A percentile compares a stretch with the other conserved stretches of the same genome.
Conservation (phyloP, 1,140 invertebrate genomes). For the Acromyrmex echinatior region DNA sequence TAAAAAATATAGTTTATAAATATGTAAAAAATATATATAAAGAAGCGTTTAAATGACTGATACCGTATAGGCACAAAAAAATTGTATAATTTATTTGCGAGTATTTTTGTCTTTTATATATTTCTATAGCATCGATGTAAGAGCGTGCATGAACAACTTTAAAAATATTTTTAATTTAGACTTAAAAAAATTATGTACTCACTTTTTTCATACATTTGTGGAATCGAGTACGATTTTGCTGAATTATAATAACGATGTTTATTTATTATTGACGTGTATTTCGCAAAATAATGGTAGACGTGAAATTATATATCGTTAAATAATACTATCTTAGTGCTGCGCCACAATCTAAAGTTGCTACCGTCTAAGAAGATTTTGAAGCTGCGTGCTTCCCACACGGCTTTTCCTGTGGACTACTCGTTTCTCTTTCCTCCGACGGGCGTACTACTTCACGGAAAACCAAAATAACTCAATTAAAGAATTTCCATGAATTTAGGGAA, state of each 20-base stretch:
- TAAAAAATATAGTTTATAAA: background rate
- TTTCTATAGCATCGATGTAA: background rate
- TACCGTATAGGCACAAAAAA: background rate
- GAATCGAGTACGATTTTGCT: background rate
- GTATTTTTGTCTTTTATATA: background rate
- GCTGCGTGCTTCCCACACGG: slow-evolving; percentile 82
- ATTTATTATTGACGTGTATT: background rate
- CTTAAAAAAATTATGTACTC: background rate
- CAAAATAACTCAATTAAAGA: slow-evolving; percentile 87
- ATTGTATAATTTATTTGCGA: background rate
- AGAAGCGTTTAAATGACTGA: background rate
- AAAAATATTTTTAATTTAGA: background rate
- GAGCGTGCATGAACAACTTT: background rate
- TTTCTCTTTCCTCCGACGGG: slow-evolving; percentile 27
- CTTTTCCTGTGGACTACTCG: slow-evolving; percentile 76
- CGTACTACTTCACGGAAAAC: slow-evolving; percentile 74
- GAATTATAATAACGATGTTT: background rate
- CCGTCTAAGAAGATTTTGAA: slow-evolving; percentile 80
- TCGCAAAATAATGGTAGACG: background rate
- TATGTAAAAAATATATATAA: background rate
- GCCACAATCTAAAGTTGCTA: slow-evolving; percentile 52
- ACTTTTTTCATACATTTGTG: background rate
- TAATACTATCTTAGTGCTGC: slow-evolving; percentile 47
- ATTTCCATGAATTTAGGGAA: slow-evolving; percentile 85
- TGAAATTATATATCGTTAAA: slow-evolving; percentile 46